These are phyloP conservation scores for Eupithecia inturbata DNA, from an alignment of 2,888 invertebrate species.

Conservation along the genomic window DNA sequence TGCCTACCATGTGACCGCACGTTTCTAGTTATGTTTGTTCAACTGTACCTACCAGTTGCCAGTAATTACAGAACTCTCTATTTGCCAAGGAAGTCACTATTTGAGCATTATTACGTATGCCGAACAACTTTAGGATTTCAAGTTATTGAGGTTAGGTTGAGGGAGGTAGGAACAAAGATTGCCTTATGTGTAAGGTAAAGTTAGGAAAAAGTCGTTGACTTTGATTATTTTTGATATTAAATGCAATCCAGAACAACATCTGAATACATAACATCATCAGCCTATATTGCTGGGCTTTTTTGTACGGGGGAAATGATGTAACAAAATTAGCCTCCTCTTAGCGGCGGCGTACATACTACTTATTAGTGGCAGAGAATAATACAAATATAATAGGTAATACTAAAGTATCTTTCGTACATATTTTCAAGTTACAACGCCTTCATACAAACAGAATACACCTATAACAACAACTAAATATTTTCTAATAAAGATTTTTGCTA, in stretches of 20 bases:
- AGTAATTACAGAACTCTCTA: constrained; percentile 64
- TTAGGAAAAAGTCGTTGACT: background rate
- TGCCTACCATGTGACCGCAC: constrained; percentile 53
- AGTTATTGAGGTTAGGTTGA: constrained; percentile 26
- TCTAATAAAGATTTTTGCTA: background rate
- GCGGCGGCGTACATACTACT: background rate
- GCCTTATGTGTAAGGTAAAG: background rate
- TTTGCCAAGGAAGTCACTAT: constrained; percentile 56
- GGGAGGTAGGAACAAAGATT: constrained; percentile 21
- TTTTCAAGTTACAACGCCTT: background rate
- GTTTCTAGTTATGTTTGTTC: constrained; percentile 61
- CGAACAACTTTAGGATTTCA: constrained; percentile 45
- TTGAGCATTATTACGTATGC: constrained; percentile 42
- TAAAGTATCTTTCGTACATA: background rate
- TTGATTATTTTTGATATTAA: background rate
- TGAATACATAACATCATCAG: too few relatives aligned
- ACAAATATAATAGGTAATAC: too few relatives aligned
- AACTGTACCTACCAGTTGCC: constrained; percentile 59
- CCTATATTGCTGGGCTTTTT: background rate
- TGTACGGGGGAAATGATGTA: too few relatives aligned
- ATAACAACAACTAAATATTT: background rate
- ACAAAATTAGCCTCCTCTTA: background rate
- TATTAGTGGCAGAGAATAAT: background rate
- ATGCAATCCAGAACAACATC: background rate
- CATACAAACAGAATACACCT: background rate